These are phyloP conservation scores for Melinaea marsaeus DNA, from an alignment of 2,888 invertebrate species.

Conservation along the genomic window DNA sequence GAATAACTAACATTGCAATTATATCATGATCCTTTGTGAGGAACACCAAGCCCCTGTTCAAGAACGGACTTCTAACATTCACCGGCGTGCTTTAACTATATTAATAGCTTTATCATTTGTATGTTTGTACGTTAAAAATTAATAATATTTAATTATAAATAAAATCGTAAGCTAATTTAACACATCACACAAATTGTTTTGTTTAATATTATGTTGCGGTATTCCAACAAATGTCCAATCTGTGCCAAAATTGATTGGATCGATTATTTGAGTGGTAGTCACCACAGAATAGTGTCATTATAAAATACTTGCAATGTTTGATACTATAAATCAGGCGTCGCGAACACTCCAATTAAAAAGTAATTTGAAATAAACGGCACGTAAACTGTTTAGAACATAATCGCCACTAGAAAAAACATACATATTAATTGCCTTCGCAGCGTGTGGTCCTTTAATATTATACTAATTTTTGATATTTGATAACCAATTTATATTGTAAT, in stretches of 20 bases:
- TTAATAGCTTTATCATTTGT: background rate
- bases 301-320: constrained; percentile 22
- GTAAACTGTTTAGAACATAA: constrained; percentile 42
- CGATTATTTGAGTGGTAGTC: no score
- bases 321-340: constrained; percentile 28
- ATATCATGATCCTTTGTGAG: constrained; percentile 51
- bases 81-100: background rate
- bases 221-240: background rate
- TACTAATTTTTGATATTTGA: constrained; percentile 43
- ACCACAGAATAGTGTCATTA: constrained; percentile 17
- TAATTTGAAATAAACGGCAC: constrained; percentile 48
- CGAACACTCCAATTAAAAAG: constrained; percentile 39
- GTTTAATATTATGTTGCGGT: no score
- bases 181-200: no score
- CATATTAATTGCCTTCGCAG: constrained; percentile 54
- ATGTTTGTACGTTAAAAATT: background rate
- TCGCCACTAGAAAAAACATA: constrained; percentile 47
- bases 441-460: constrained; percentile 56
- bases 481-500: constrained; percentile 48
- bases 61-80: background rate
- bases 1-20: constrained; percentile 56
- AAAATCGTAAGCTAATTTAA: no score
- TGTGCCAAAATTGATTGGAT: background rate
- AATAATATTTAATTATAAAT: no score
- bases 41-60: constrained; percentile 20